Evolutionary conservation across 2,113 vertebrate species (phyloP).

Genomic region (Ictalurus furcatus): DNA sequence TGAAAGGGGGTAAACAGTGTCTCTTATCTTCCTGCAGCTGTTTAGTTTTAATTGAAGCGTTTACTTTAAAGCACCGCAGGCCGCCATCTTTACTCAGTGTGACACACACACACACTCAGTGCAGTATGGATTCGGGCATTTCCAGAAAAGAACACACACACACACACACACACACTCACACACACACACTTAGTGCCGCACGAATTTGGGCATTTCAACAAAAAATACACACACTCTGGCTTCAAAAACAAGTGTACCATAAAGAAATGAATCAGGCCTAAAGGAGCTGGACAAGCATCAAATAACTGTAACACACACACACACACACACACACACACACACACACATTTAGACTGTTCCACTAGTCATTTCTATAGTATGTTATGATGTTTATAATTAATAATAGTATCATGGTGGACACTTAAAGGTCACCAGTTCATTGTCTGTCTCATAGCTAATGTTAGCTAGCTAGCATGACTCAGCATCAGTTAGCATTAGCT

Average conservation of each 20-base stretch:
- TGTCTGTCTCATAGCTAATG: neutral
- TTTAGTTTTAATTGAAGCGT: conserved; percentile 76
- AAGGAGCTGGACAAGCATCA: neutral
- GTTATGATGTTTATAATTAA: neutral
- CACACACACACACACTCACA: neutral
- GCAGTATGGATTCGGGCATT: neutral
- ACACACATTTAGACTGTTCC: neutral
- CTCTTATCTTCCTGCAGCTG: conserved; percentile 79
- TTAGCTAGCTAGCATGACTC: neutral
- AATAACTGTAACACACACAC: neutral
- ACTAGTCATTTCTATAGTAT: neutral
- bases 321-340: conserved; percentile 3
- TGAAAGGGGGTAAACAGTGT: conserved; percentile 65
- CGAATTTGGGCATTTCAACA: neutral
- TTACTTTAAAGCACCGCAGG: conserved; percentile 64
- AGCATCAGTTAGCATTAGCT: neutral
- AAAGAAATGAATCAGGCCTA: conserved; percentile 41
- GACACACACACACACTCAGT: neutral
- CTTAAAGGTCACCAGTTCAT: neutral
- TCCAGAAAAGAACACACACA: neutral
- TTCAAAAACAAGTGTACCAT: conserved; percentile 38
- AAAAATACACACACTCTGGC: conserved; percentile 50
- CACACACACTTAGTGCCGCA: neutral
- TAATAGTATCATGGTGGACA: neutral
- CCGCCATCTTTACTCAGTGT: conserved; percentile 64